Base-by-base conservation (phyloP, 1,140 invertebrate genomes). In the Augochlora pura region DNA sequence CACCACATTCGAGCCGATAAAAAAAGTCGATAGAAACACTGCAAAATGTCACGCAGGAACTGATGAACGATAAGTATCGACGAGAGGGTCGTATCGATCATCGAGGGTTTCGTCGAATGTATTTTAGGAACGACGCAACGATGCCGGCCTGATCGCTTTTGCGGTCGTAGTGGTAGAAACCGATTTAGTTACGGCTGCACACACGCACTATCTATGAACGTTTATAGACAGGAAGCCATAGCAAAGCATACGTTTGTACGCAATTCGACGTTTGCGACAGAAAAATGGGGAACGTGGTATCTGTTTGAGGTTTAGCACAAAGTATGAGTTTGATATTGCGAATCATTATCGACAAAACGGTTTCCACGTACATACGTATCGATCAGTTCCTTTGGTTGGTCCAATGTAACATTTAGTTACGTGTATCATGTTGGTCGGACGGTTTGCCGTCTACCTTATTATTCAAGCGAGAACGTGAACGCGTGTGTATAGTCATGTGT, bases 111-210 rank as follows among this genome's bases (percentile, higher is more conserved):
- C 57, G 52, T 62, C 59, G 52, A 75, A 81, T 64, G 74, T 38
- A 75, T 83, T 66, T 81, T 70, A 59, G 39, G 73, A 73, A 42
- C 68, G n/a, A 59, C 16, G 52, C 68, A 18, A 59, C 16, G 52
- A 68, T 71, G 39, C 32, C 62, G 59, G 62, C 3, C 49, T n/a
- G 77, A 87, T 81, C 85, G 38, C 82, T 59, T 66, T 54, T 71
- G 73, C 77, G 78, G 74, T 77, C 70, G 59, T 18, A 59, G 39
- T 70, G 72, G 67, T 77, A 64, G 81, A 84, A 83, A 78, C 71
- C 82, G 85, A 87, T 87, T 87, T 81, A 73, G 60, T 75, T 57
- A 54, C 72, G 67, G 79, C 85, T 77, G 69, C 70, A 79, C 71
- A 59, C 57, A 75, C 63, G 70, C 62, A 38, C 78, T 42, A 62